A percentile compares a stretch with the other conserved stretches of the same genome.
These are phyloP conservation scores for Acrocephalus scirpaceus DNA, from an alignment of 2,797 vertebrate species.

Conservation along the genomic window DNA sequence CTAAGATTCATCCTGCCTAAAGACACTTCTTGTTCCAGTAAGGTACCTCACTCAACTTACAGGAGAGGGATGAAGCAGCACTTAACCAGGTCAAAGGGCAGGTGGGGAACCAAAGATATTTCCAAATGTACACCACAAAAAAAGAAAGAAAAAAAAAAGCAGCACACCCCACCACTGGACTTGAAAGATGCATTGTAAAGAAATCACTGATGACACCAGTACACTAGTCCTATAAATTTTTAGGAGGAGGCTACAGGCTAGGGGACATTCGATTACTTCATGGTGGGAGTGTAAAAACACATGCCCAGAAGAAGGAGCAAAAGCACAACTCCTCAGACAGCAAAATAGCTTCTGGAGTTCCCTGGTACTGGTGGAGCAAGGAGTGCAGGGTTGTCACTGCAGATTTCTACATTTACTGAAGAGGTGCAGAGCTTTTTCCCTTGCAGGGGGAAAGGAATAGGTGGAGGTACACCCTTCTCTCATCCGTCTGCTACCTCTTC, in stretches of 20 bases:
- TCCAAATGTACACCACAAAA: background rate
- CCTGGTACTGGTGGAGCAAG: background rate
- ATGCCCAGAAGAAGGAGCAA: background rate
- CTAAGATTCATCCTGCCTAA: background rate
- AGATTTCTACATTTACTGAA: background rate
- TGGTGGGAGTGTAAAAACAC: background rate
- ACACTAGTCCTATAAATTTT: background rate
- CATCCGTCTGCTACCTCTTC: background rate
- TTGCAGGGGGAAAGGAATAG: accelerated
- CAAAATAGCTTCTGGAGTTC: background rate
- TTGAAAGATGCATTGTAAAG: background rate
- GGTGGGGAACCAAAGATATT: background rate
- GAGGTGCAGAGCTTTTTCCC: background rate
- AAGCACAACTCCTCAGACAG: background rate
- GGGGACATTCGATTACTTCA: background rate
- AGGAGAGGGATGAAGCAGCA: background rate
- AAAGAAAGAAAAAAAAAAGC: background rate
- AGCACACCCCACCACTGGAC: background rate
- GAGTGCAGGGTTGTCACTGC: background rate
- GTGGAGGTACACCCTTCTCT: background rate
- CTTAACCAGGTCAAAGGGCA: background rate
- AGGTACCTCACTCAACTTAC: background rate
- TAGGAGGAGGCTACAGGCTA: background rate
- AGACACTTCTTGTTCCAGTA: background rate
- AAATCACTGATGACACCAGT: background rate